These are phyloP conservation scores for Dasypogon diadema DNA, from an alignment of 2,888 invertebrate species.

Conservation along the genomic window DNA sequence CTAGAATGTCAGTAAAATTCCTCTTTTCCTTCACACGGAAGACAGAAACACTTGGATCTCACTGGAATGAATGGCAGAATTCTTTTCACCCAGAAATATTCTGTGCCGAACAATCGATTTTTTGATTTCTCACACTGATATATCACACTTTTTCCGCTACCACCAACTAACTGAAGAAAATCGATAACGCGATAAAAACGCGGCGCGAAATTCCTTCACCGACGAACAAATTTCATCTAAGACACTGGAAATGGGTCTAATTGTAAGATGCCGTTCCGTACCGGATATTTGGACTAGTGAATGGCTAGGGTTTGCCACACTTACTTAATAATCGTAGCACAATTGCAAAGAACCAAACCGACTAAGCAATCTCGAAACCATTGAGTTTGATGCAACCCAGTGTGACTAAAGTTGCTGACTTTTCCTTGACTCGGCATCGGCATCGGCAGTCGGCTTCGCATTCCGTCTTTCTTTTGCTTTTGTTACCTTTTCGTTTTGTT, in stretches of 20 bases:
- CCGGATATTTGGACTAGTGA: conserved; percentile 26
- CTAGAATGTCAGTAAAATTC: background rate
- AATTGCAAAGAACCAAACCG: conserved; percentile 26
- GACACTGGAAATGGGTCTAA: too few species aligned
- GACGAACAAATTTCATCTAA: conserved; percentile 27
- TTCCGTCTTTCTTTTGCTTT: conserved; percentile 13
- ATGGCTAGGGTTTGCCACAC: background rate
- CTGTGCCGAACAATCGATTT: background rate
- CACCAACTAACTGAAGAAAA: background rate
- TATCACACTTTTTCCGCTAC: conserved; percentile 11
- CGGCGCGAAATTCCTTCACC: background rate
- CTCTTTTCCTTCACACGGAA: background rate
- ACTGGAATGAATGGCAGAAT: background rate
- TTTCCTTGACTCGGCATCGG: conserved; percentile 37
- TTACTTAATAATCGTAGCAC: conserved; percentile 24
- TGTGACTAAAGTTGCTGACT: conserved; percentile 41
- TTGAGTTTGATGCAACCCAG: conserved; percentile 33
- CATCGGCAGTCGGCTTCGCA: background rate
- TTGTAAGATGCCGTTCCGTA: background rate
- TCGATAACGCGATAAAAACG: conserved; percentile 12
- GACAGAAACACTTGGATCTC: background rate
- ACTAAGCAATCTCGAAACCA: conserved; percentile 27
- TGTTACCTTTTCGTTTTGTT: conserved; percentile 1
- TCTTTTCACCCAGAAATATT: background rate
- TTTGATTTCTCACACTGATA: conserved; percentile 27